These are phyloP conservation scores for Himantopus leucocephalus DNA, from an alignment of 2,113 vertebrate species.

Conservation along the genomic window DNA sequence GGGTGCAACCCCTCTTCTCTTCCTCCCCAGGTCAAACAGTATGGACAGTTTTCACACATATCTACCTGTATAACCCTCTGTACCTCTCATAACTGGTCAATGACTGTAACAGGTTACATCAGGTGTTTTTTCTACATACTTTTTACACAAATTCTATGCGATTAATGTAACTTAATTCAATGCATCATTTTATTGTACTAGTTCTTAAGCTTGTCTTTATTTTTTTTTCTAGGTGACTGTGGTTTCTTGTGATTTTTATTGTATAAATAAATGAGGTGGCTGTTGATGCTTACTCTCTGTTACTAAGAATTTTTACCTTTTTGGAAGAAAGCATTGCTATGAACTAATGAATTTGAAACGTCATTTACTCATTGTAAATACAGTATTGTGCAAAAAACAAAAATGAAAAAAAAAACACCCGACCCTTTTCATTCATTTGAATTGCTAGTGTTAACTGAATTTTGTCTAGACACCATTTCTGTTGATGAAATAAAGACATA, in stretches of 20 bases:
- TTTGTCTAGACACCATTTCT: slow-evolving; percentile 99
- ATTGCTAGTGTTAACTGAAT: slow-evolving; percentile 98
- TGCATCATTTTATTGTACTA: slow-evolving; percentile 98
- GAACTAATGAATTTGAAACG: slow-evolving; percentile 94
- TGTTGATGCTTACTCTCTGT: slow-evolving; percentile 97
- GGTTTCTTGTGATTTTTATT: slow-evolving; percentile 98
- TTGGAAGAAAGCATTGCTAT: slow-evolving; percentile 85
- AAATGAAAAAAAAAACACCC: slow-evolving; percentile 63
- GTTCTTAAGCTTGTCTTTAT: slow-evolving; percentile 90
- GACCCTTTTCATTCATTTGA: slow-evolving; percentile 92
- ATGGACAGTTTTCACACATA: slow-evolving; percentile 98
- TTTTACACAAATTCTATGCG: slow-evolving; percentile 99
- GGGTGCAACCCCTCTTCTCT: slow-evolving; percentile 82
- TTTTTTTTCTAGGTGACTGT: slow-evolving; percentile 93
- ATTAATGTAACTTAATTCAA: slow-evolving; percentile 98
- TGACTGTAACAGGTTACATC: slow-evolving; percentile 99
- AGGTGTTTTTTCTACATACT: slow-evolving; percentile 99
- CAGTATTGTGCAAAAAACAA: slow-evolving; percentile 91
- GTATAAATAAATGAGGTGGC: slow-evolving; percentile 94
- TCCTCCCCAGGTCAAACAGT: slow-evolving; percentile 90
- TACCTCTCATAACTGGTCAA: slow-evolving; percentile 99
- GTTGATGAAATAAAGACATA: slow-evolving; percentile 99
- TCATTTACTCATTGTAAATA: slow-evolving; percentile 98
- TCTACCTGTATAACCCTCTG: slow-evolving; percentile 99
- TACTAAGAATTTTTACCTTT: slow-evolving; percentile 98